Conservation (phyloP, 2,797 vertebrate genomes). For the Loris lydekkerianus region DNA sequence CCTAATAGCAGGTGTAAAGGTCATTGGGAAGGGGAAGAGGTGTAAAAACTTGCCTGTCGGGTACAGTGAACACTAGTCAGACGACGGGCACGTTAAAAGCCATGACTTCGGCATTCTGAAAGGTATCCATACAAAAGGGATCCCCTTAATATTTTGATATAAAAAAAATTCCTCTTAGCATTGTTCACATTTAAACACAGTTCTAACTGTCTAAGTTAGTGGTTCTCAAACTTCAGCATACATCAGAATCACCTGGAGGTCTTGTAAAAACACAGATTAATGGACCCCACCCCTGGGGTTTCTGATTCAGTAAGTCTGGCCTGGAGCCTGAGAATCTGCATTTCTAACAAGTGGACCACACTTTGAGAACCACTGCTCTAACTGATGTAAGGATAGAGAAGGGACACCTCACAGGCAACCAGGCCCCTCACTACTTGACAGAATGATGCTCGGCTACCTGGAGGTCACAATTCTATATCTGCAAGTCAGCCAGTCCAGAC, state of each 20-base stretch:
- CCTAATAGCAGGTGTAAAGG: not conserved
- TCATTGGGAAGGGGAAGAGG: not conserved
- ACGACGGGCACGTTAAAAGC: not conserved
- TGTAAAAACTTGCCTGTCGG: not conserved
- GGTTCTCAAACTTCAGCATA: not conserved
- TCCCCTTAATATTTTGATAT: not conserved
- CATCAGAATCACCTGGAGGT: not conserved
- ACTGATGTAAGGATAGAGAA: not conserved
- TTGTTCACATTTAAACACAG: not conserved
- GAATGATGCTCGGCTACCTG: not conserved
- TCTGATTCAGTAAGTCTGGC: not conserved
- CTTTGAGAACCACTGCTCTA: not conserved
- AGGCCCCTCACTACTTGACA: not conserved
- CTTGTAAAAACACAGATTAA: not conserved
- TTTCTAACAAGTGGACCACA: not conserved
- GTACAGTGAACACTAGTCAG: not conserved
- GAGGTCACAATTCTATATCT: not conserved
- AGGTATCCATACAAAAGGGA: not conserved
- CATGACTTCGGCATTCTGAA: not conserved
- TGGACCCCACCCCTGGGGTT: not conserved
- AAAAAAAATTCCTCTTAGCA: not conserved
- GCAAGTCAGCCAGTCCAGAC: not conserved
- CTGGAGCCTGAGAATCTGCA: not conserved
- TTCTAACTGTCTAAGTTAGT: not conserved
- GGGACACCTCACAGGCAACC: not conserved